Evolutionary conservation across 2,797 vertebrate genomes (phyloP).

Genomic region (Sarcoramphus papa): DNA sequence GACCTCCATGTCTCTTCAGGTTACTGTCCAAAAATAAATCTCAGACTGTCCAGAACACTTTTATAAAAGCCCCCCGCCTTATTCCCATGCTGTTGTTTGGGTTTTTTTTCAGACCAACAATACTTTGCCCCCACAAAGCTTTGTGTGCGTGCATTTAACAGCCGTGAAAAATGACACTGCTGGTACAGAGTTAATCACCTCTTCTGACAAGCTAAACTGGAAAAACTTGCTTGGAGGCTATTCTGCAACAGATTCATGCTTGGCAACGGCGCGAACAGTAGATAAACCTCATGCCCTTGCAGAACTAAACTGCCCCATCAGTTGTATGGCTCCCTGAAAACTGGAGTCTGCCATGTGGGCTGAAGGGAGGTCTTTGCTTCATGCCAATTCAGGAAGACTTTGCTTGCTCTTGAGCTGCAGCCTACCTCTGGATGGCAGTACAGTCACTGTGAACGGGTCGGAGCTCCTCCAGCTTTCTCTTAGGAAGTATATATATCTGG

Average conservation of each 20-base stretch:
- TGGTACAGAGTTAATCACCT: neutral
- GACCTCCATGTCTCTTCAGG: neutral
- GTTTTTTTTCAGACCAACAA: neutral
- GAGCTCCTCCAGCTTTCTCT: neutral
- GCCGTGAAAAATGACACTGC: neutral
- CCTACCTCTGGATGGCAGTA: slow-evolving; percentile 32
- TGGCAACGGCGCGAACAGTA: neutral
- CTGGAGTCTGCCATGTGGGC: neutral
- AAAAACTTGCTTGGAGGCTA: neutral
- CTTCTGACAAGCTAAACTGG: neutral
- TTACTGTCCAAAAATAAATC: neutral
- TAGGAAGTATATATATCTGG: rapidly evolving
- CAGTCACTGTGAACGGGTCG: neutral
- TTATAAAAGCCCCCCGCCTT: neutral
- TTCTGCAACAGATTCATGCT: neutral
- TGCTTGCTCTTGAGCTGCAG: neutral
- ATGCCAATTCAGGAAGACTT: neutral
- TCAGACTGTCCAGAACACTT: neutral
- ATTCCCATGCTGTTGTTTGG: neutral
- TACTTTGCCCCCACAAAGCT: neutral
- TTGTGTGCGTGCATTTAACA: neutral
- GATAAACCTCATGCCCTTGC: neutral
- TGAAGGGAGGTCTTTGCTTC: neutral
- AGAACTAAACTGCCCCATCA: neutral
- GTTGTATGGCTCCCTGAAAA: neutral